These are phyloP conservation scores for Rotaria macrura DNA, from an alignment of 2,888 invertebrate species.

Conservation along the genomic window DNA sequence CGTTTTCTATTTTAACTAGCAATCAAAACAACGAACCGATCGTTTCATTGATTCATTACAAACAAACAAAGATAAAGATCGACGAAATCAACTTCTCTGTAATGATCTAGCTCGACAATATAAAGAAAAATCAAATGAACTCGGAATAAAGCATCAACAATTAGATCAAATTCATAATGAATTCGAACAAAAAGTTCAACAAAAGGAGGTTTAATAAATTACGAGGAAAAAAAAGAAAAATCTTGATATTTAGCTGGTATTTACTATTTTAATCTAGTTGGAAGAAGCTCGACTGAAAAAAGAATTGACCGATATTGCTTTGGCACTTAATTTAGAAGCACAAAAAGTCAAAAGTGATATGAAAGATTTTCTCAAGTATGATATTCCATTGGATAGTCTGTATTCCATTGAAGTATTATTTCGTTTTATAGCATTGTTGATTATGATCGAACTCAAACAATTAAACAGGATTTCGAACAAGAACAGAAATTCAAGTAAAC, in stretches of 20 bases:
- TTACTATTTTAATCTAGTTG: slow-evolving; percentile 39
- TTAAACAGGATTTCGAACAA: slow-evolving; percentile 39
- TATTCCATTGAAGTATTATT: not conserved
- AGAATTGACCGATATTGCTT: slow-evolving; percentile 45
- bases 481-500: slow-evolving; percentile 36
- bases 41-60: slow-evolving; percentile 32
- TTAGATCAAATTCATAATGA: slow-evolving; percentile 41
- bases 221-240: too few relatives aligned
- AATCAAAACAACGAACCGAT: slow-evolving; percentile 36
- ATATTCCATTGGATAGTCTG: not conserved
- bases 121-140: slow-evolving; percentile 41
- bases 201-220: slow-evolving; percentile 41
- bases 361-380: slow-evolving; percentile 38
- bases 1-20: slow-evolving; percentile 26
- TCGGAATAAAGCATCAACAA: slow-evolving; percentile 43
- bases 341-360: slow-evolving; percentile 42
- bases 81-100: slow-evolving; percentile 25
- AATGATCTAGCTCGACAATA: slow-evolving; percentile 41
- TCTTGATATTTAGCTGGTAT: too few relatives aligned
- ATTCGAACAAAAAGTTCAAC: slow-evolving; percentile 41
- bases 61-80: slow-evolving; percentile 29
- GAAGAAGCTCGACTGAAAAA: slow-evolving; percentile 43
- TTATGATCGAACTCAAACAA: slow-evolving; percentile 30
- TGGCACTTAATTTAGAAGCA: slow-evolving; percentile 46
- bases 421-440: slow-evolving; percentile 19